phyloP scores from a whole-genome alignment of 1,140 invertebrate genomes.

The Amyelois transitella region DNA sequence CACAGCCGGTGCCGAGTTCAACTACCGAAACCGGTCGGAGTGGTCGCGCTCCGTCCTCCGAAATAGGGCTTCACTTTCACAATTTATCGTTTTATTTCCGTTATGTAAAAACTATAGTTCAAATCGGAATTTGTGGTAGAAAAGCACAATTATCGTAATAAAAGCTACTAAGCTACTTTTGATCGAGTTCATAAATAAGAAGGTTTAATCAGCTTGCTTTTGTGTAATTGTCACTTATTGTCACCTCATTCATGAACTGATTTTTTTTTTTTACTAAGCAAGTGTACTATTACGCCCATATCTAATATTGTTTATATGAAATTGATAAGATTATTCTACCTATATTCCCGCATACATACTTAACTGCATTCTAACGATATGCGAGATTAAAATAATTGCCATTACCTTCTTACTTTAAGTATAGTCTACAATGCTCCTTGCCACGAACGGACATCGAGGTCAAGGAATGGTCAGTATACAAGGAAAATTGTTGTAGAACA shows the following conservation, averaged over 20 bases:
- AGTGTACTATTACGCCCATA: neutral
- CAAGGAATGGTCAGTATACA: neutral
- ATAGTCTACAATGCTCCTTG: neutral
- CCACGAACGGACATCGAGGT: neutral
- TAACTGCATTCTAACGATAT: no score
- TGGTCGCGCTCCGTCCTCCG: constrained; percentile 1
- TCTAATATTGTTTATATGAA: neutral
- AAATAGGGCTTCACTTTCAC: constrained; percentile 11
- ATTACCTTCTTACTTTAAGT: no score
- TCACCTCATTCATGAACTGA: no score
- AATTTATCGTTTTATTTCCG: constrained; percentile 9
- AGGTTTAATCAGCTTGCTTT: no score
- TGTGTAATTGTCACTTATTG: no score
- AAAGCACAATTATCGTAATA: no score
- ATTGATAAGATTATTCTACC: neutral
- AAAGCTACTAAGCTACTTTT: no score
- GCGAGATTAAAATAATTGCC: no score
- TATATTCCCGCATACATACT: no score
- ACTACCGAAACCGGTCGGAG: constrained; percentile 7
- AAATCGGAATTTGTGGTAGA: no score
- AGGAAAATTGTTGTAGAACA: neutral
- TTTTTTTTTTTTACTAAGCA: no score
- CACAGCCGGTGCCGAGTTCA: constrained; percentile 1
- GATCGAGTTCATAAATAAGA: no score
- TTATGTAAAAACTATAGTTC: neutral